Evolutionary conservation across 2,113 vertebrate species (phyloP).

Genomic region (Leptobrachium leishanense): DNA sequence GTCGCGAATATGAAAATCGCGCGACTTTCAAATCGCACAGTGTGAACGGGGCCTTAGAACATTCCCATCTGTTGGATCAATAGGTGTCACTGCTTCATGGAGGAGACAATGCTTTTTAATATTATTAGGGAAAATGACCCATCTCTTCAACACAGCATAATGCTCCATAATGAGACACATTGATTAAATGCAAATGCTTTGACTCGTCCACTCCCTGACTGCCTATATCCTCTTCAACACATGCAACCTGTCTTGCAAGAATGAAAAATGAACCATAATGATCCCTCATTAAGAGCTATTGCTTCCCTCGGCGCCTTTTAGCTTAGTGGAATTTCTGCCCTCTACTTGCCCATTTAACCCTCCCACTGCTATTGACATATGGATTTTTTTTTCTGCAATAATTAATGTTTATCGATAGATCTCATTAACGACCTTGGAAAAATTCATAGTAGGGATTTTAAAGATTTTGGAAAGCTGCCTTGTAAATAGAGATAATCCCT

Average conservation of each 20-base stretch:
- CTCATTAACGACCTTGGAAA: not conserved
- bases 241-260: constrained; percentile 31
- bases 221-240: constrained; percentile 15
- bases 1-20: too few relatives aligned
- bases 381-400: not conserved
- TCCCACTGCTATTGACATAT: not conserved
- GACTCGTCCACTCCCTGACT: constrained; percentile 28
- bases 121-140: constrained; percentile 33
- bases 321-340: not conserved
- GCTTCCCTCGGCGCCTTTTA: constrained; percentile 4
- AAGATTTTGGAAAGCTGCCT: too few relatives aligned
- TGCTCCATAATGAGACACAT: constrained; percentile 40
- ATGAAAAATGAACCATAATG: constrained; percentile 33
- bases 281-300: constrained; percentile 32
- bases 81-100: constrained; percentile 7
- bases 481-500: not conserved
- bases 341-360: not conserved
- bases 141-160: constrained; percentile 27
- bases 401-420: not conserved
- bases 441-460: too few relatives aligned
- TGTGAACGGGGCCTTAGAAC: not conserved
- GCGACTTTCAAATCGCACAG: too few relatives aligned
- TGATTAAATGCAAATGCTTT: constrained; percentile 45
- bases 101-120: constrained; percentile 12
- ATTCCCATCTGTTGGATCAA: not conserved